Evolutionary conservation across 2,888 invertebrate genomes (phyloP), one percentile per base, ranked within the genome.

Genomic region (Sialis fuliginosa): DNA sequence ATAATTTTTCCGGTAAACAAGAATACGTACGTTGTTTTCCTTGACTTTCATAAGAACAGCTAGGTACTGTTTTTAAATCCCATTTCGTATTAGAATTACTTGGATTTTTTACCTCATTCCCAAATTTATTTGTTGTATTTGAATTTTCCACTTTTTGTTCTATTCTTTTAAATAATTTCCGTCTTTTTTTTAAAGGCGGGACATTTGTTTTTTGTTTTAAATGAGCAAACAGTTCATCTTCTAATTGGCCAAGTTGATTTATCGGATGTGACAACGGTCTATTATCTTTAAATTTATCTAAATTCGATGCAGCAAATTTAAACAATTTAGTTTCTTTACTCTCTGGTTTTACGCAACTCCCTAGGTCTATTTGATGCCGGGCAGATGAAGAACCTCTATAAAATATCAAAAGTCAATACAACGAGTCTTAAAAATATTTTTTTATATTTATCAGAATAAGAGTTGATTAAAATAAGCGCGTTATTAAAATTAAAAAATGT

Each of bases 171-270:
- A 72, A 58, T 42, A 68, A 61, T 54, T 70, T 72, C n/a, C 68
- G 57, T 31, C 69, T 55, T 53, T 70, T 70, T 3, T 62, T 64
- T 1, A 69, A 56, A 6, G 68, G 62, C 39, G 67, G 56, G n/a
- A 64, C 59, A 12, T 60, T 54, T 9, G 67, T 42, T 39, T 35
- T 63, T 41, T 59, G 56, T 50, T 62, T 60, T n/a, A 70, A 56
- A 52, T 71, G 66, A 1, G 66, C 63, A 54, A 72, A 72, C 44
- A 73, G 51, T 40, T 66, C 62, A 43, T 67, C 55, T 55, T 74
- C 72, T 12, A 76, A 54, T 44, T 68, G 61, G 53, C 68, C 66
- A 4, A 76, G 55, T 39, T 67, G 60, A 55, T 75, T 67, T 59
- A 75, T 72, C 9, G 75, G 74, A 53, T 72, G 71, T 5, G 54